Percentiles rank a stretch among this genome's conserved stretches.
phyloP scores from a whole-genome alignment of 2,888 invertebrate species.

The Didymodactylos carnosus region DNA sequence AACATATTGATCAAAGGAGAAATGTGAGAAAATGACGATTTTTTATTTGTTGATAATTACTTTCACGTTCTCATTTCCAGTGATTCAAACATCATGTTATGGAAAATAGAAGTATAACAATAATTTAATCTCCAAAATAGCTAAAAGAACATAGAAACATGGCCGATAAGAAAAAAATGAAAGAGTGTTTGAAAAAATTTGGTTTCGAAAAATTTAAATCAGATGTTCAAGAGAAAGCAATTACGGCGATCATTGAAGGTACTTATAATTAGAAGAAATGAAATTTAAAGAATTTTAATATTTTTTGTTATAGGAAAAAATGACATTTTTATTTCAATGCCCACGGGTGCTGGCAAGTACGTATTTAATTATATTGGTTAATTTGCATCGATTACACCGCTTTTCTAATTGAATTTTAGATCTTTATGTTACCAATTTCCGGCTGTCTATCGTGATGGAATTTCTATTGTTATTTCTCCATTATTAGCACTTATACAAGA shows the following conservation, averaged over 20 bases:
- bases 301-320: constrained; percentile 36
- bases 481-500: constrained; percentile 79
- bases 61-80: too few relatives aligned
- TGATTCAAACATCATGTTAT: too few relatives aligned
- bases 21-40: too few relatives aligned
- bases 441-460: constrained; percentile 50
- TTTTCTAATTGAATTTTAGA: neutral
- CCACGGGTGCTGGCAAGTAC: constrained; percentile 80
- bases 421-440: constrained; percentile 85
- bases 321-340: constrained; percentile 91
- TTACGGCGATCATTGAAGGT: neutral
- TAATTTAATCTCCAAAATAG: too few relatives aligned
- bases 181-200: constrained; percentile 6
- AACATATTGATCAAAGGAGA: too few relatives aligned
- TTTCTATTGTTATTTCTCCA: constrained; percentile 85
- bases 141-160: too few relatives aligned
- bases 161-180: too few relatives aligned
- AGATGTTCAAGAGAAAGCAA: constrained; percentile 8
- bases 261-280: neutral
- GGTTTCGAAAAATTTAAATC: constrained; percentile 5
- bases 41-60: too few relatives aligned
- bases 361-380: neutral
- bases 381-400: too few relatives aligned
- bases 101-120: too few relatives aligned
- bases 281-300: neutral